Evolutionary conservation across 2,888 invertebrate species (phyloP).

Genomic region (Aphodius granarius): DNA sequence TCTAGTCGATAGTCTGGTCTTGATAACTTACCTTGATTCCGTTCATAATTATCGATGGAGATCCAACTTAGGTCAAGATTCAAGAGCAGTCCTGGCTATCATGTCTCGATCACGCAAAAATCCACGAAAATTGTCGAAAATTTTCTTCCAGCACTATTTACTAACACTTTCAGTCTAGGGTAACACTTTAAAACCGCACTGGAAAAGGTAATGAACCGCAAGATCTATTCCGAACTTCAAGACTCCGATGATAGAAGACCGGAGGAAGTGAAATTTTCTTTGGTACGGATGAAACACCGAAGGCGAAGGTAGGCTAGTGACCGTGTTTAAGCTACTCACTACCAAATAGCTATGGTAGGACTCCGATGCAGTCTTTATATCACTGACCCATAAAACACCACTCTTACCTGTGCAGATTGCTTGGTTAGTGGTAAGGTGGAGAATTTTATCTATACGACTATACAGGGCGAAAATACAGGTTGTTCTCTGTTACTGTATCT

Average conservation of each 20-base stretch:
- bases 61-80: background rate
- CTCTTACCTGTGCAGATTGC: constrained; percentile 31
- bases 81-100: background rate
- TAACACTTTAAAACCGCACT: background rate
- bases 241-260: background rate
- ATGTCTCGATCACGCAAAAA: background rate
- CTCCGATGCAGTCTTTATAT: constrained; percentile 46
- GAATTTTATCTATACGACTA: background rate
- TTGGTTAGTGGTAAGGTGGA: background rate
- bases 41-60: background rate
- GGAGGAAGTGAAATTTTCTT: constrained; percentile 41
- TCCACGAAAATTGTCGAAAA: background rate
- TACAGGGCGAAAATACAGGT: background rate
- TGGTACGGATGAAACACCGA: constrained; percentile 1
- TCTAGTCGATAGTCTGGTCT: background rate
- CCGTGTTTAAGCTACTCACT: constrained; percentile 46
- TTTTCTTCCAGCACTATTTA: background rate
- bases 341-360: constrained; percentile 47
- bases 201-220: background rate
- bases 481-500: too few relatives aligned
- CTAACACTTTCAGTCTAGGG: background rate
- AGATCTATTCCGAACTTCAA: background rate
- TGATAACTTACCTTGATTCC: background rate
- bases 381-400: constrained; percentile 44
- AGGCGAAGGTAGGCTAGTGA: constrained; percentile 33